A percentile compares a stretch with the other conserved stretches of the same genome.
Conservation (phyloP, 1,140 invertebrate genomes). For the Rhagoletis pomonella region DNA sequence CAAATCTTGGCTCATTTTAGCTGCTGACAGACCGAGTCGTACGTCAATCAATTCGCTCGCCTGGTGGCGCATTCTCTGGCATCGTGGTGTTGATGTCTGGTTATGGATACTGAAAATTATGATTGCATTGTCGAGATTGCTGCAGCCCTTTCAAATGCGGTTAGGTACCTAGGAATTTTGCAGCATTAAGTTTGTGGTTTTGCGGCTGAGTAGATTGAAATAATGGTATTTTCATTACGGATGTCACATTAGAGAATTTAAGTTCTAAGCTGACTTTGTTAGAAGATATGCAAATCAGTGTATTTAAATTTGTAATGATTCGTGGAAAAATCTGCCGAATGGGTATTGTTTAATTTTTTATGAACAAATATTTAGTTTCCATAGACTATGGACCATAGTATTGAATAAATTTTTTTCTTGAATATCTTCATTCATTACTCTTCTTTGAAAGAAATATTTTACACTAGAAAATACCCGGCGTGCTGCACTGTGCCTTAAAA, state of each 20-base stretch:
- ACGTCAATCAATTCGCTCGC: constrained; percentile 17
- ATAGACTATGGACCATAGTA: too few relatives aligned
- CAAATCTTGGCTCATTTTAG: not conserved
- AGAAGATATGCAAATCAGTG: not conserved
- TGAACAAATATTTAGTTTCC: not conserved
- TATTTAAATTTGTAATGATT: not conserved
- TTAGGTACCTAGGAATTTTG: not conserved
- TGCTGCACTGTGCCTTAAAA: too few relatives aligned
- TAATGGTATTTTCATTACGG: not conserved
- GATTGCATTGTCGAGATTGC: not conserved
- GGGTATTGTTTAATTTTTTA: not conserved
- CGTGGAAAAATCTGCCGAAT: not conserved
- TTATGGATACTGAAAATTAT: constrained; percentile 9
- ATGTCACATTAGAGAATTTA: not conserved
- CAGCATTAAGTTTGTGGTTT: constrained; percentile 38
- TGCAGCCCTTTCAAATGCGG: not conserved
- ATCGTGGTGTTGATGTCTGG: not conserved
- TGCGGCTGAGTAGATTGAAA: constrained; percentile 23
- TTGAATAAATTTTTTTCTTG: too few relatives aligned
- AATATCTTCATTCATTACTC: too few relatives aligned
- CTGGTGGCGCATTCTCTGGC: not conserved
- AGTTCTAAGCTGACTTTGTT: not conserved
- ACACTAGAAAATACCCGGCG: too few relatives aligned
- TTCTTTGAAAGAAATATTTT: too few relatives aligned
- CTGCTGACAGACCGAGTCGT: constrained; percentile 22